Conservation (phyloP, 2,113 vertebrate species). For the Meles meles region DNA sequence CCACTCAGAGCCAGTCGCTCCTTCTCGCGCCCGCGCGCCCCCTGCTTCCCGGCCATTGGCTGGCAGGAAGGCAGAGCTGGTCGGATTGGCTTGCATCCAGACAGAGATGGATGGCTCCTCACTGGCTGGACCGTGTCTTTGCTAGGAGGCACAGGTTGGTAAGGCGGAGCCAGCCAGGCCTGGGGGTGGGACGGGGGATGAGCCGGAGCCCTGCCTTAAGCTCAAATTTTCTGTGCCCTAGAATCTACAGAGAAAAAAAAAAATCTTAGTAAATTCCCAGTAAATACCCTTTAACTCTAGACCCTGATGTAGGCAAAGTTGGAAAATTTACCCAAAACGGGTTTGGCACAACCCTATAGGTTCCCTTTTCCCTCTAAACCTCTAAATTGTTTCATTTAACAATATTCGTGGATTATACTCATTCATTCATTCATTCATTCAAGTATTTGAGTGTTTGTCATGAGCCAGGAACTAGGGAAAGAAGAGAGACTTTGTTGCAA, state of each 20-base stretch:
- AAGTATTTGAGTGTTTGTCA: background rate
- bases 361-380: background rate
- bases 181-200: rapidly evolving
- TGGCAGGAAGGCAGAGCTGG: background rate
- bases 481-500: background rate
- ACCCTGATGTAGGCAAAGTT: background rate
- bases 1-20: background rate
- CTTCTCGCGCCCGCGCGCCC: background rate
- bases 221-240: background rate
- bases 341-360: background rate
- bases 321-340: background rate
- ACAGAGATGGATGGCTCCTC: constrained; percentile 41
- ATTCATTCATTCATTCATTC: background rate
- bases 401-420: background rate
- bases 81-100: constrained; percentile 44
- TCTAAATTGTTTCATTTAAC: background rate
- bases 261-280: background rate
- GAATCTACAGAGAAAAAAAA: too few species aligned
- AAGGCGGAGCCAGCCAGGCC: background rate
- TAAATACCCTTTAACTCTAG: background rate
- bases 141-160: rapidly evolving
- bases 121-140: background rate
- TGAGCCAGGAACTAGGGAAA: background rate
- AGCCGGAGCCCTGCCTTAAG: rapidly evolving
- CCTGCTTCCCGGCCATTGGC: constrained; percentile 31